Evolutionary conservation across 2,797 vertebrate species (phyloP).

Genomic region (Brachyrhaphis roseni): DNA sequence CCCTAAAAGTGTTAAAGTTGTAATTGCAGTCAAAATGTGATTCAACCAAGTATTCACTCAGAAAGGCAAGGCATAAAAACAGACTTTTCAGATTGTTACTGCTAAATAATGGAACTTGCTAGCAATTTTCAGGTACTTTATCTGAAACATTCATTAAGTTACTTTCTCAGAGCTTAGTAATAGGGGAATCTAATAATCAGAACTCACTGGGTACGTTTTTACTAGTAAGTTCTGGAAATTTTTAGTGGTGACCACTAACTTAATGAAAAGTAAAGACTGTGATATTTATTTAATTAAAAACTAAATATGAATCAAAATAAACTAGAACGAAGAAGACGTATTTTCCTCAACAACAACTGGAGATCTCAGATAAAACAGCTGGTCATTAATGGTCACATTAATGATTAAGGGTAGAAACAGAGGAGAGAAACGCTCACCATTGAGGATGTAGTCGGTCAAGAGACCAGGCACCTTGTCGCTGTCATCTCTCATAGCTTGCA

Average conservation of each 20-base stretch:
- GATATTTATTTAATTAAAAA: background rate
- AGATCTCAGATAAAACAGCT: background rate
- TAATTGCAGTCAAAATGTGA: background rate
- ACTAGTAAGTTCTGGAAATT: background rate
- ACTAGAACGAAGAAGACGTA: background rate
- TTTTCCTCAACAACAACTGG: background rate
- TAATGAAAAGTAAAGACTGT: background rate
- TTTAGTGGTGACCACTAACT: background rate
- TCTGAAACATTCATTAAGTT: background rate
- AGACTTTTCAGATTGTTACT: background rate
- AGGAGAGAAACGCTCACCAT: slow-evolving; percentile 81
- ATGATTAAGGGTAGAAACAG: background rate
- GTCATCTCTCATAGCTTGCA: slow-evolving; percentile 95
- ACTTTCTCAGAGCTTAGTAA: background rate
- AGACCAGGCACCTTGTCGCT: slow-evolving; percentile 96
- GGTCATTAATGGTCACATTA: background rate
- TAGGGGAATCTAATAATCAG: background rate
- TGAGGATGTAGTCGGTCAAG: slow-evolving; percentile 97
- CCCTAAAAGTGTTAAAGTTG: background rate
- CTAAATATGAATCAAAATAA: background rate
- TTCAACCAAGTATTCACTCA: background rate
- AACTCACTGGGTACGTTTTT: background rate
- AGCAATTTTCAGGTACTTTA: background rate
- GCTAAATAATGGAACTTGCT: background rate
- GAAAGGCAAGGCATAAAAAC: background rate